These are phyloP conservation scores for Leptopilina boulardi DNA, from an alignment of 1,140 invertebrate genomes.

Conservation along the genomic window DNA sequence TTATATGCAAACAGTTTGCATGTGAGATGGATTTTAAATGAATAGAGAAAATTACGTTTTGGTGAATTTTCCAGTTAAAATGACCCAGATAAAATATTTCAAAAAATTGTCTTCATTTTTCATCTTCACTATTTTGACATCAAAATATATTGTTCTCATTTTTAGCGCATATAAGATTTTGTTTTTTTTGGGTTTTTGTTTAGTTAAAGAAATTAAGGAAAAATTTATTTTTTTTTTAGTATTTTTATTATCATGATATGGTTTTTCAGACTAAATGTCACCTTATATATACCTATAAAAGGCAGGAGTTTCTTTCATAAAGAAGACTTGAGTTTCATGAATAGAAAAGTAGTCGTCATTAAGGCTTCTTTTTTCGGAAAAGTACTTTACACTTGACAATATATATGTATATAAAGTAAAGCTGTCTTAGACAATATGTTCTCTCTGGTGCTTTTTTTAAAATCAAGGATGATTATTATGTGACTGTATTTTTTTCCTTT, in stretches of 20 bases:
- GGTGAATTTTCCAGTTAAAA: not conserved
- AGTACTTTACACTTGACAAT: not conserved
- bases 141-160: too few relatives aligned
- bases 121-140: too few relatives aligned
- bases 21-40: not conserved
- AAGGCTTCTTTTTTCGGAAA: not conserved
- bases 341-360: slow-evolving; percentile 23
- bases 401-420: not conserved
- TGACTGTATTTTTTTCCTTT: too few relatives aligned
- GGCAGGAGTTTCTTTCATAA: not conserved
- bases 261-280: too few relatives aligned
- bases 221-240: too few relatives aligned
- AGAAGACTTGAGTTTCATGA: not conserved
- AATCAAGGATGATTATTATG: too few relatives aligned
- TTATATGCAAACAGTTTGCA: not conserved
- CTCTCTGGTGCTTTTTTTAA: too few relatives aligned
- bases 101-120: not conserved
- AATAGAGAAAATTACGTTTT: not conserved
- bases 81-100: not conserved
- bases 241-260: too few relatives aligned
- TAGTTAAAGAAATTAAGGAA: too few relatives aligned
- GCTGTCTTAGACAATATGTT: not conserved
- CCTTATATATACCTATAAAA: not conserved
- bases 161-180: too few relatives aligned
- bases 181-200: too few relatives aligned